These are phyloP conservation scores for Watsonalla cultraria DNA, from an alignment of 2,888 invertebrate species.

Conservation along the genomic window DNA sequence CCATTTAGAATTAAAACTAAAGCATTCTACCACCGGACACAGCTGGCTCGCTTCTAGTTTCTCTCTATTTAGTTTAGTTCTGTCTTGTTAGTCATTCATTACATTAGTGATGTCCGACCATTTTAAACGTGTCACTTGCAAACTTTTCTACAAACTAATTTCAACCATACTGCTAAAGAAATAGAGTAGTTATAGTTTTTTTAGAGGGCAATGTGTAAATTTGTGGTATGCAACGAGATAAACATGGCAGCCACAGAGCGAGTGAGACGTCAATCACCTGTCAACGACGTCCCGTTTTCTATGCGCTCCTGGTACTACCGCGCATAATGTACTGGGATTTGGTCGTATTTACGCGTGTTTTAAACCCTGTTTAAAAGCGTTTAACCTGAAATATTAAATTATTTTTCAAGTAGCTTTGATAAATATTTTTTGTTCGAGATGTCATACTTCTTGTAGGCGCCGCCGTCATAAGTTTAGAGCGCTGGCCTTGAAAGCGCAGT, in stretches of 20 bases:
- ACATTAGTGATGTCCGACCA: slow-evolving; percentile 67
- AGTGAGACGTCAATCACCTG: slow-evolving; percentile 78
- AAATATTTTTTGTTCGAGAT: too few relatives aligned
- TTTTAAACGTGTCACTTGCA: slow-evolving; percentile 10
- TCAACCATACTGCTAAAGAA: slow-evolving; percentile 14
- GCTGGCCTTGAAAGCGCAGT: too few relatives aligned
- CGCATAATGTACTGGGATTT: slow-evolving; percentile 57
- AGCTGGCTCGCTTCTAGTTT: slow-evolving; percentile 69
- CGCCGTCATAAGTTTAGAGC: too few relatives aligned
- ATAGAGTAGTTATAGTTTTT: slow-evolving; percentile 13
- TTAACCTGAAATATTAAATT: too few relatives aligned
- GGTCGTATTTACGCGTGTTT: slow-evolving; percentile 29
- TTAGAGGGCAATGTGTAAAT: slow-evolving; percentile 11
- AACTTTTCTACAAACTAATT: slow-evolving; percentile 14
- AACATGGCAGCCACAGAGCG: slow-evolving; percentile 66
- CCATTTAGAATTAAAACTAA: slow-evolving; percentile 74
- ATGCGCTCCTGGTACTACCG: slow-evolving; percentile 65
- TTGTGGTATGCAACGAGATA: slow-evolving; percentile 59
- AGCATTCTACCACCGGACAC: slow-evolving; percentile 68
- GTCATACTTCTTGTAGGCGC: too few relatives aligned
- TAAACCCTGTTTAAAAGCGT: slow-evolving; percentile 28
- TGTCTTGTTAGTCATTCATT: slow-evolving; percentile 76
- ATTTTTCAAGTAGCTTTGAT: slow-evolving; percentile 18
- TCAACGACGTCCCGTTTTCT: slow-evolving; percentile 68
- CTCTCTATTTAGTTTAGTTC: slow-evolving; percentile 74